phyloP scores from a whole-genome alignment of 2,888 invertebrate genomes.

The Dicranocentrus wangi region DNA sequence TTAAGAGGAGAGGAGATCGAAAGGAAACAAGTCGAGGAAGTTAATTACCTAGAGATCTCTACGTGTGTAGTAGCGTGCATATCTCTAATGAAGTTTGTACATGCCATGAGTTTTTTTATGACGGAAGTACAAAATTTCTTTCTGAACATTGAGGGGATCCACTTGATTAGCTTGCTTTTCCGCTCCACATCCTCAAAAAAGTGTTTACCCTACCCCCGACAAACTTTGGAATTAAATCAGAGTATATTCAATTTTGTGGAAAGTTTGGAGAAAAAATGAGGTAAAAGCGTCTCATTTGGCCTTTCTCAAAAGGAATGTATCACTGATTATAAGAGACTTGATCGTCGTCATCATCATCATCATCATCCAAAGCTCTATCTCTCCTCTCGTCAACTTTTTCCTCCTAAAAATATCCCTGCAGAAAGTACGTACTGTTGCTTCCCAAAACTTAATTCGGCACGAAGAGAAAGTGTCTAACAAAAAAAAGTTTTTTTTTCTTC shows the following conservation, averaged over 20 bases:
- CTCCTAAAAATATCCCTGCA: neutral
- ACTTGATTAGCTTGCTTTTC: slow-evolving; percentile 22
- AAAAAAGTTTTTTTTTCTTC: neutral
- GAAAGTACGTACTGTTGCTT: neutral
- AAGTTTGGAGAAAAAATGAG: slow-evolving; percentile 1
- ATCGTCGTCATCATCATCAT: slow-evolving; percentile 15
- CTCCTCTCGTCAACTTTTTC: slow-evolving; percentile 26
- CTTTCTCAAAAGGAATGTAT: neutral
- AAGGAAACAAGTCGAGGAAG: too few relatives aligned
- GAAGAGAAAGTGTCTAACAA: slow-evolving; percentile 12
- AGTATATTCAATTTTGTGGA: slow-evolving; percentile 12
- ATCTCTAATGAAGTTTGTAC: too few relatives aligned
- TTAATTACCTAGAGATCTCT: too few relatives aligned
- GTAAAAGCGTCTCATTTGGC: slow-evolving; percentile 7
- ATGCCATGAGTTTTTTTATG: too few relatives aligned
- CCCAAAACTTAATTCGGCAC: neutral
- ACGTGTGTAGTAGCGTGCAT: too few relatives aligned
- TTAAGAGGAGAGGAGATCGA: too few relatives aligned
- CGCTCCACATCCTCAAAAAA: neutral
- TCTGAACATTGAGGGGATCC: neutral
- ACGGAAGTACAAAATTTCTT: too few relatives aligned
- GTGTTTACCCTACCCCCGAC: neutral
- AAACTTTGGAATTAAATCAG: slow-evolving; percentile 19
- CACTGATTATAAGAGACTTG: slow-evolving; percentile 7
- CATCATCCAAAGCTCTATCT: neutral